These are phyloP conservation scores for Ictalurus punctatus DNA, from an alignment of 2,113 vertebrate species.

Conservation along the genomic window DNA sequence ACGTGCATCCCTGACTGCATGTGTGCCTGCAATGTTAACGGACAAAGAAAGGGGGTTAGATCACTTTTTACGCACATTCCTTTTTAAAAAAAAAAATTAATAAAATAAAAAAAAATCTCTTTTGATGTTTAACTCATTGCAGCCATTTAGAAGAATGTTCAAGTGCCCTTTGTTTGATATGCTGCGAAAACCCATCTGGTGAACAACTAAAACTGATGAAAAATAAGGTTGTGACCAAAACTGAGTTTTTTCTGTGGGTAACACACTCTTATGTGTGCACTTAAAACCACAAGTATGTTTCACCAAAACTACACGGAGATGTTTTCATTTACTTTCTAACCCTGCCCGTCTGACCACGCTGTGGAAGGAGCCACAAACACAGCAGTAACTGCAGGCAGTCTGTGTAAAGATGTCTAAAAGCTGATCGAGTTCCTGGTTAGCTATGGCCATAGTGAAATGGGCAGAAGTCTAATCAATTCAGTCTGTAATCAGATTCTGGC, in stretches of 20 bases:
- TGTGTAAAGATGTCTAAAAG: background rate
- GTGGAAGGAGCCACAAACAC: too few relatives aligned
- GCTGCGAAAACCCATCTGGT: background rate
- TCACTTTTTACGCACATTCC: background rate
- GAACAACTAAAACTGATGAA: background rate
- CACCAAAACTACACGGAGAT: background rate
- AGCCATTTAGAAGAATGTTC: background rate
- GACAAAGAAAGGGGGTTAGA: background rate
- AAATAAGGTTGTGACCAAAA: background rate
- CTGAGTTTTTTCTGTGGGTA: background rate
- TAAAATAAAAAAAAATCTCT: background rate
- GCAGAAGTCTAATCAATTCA: too few relatives aligned
- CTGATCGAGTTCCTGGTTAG: too few relatives aligned
- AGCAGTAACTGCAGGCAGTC: too few relatives aligned
- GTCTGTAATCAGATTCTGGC: too few relatives aligned
- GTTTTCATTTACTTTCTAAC: background rate
- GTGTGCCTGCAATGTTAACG: conserved; percentile 81
- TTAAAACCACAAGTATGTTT: background rate
- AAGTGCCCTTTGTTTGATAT: background rate
- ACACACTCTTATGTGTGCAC: background rate
- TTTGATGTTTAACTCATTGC: background rate
- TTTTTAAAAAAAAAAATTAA: too few relatives aligned
- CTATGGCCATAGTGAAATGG: too few relatives aligned
- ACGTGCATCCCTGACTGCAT: conserved; percentile 95
- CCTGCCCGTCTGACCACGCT: background rate